Conservation (phyloP, 1,140 invertebrate species). For the Pogonomyrmex californicus region DNA sequence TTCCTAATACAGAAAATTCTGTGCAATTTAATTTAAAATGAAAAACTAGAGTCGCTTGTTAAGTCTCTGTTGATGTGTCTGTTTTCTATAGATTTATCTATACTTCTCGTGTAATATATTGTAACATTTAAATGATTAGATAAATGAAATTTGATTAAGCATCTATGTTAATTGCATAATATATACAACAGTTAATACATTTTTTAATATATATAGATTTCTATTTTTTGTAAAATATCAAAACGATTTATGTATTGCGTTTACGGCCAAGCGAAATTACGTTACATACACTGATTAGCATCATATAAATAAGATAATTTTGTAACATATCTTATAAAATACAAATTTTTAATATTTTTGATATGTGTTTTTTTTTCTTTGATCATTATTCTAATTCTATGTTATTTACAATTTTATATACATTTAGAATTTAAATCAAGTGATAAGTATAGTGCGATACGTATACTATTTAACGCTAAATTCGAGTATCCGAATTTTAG, state of each 20-base stretch:
- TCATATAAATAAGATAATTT: conserved; percentile 57
- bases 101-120: conserved; percentile 14
- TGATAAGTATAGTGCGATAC: neutral
- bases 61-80: neutral
- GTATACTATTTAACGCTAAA: neutral
- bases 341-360: conserved; percentile 44
- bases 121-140: neutral
- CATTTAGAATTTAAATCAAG: conserved; percentile 1
- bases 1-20: neutral
- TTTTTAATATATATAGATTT: conserved; percentile 37
- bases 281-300: neutral
- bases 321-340: conserved; percentile 49
- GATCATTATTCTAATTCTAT: conserved; percentile 10
- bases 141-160: neutral
- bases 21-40: conserved; percentile 28
- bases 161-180: conserved; percentile 4
- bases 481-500: neutral
- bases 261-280: conserved; percentile 9
- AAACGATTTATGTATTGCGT: neutral
- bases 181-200: conserved; percentile 6
- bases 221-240: neutral
- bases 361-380: neutral
- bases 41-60: neutral
- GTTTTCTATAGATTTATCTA: neutral
- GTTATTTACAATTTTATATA: conserved; percentile 51